A percentile compares a stretch with the other conserved stretches of the same genome.
Evolutionary conservation across 1,140 invertebrate genomes (phyloP).

Genomic region (Drosophila ohnishii): DNA sequence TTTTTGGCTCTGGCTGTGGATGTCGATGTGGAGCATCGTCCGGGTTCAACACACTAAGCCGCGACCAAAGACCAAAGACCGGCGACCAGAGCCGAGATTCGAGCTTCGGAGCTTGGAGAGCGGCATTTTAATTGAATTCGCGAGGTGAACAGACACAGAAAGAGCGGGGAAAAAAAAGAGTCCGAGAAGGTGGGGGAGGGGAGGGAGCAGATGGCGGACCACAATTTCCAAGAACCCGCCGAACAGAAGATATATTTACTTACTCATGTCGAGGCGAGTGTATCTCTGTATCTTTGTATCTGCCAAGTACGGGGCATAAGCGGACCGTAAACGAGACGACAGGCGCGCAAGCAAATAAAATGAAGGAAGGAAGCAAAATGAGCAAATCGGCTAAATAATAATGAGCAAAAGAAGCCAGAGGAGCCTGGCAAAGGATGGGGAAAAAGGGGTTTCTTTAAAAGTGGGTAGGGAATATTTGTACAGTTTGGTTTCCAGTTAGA

Average conservation of each 20-base stretch:
- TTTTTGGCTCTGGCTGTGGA: conserved; percentile 6
- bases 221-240: conserved; percentile 73
- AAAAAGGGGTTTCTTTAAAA: neutral
- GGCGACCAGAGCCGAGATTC: conserved; percentile 18
- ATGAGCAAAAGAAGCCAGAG: conserved; percentile 29
- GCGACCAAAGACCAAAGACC: conserved; percentile 28
- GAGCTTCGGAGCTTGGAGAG: conserved; percentile 39
- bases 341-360: conserved; percentile 59
- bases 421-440: conserved; percentile 12
- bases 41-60: conserved; percentile 64
- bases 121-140: conserved; percentile 78
- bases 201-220: conserved; percentile 45
- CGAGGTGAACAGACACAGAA: conserved; percentile 64
- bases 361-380: conserved; percentile 51
- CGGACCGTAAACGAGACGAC: conserved; percentile 58
- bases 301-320: conserved; percentile 41
- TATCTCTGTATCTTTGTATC: conserved; percentile 35
- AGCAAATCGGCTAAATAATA: conserved; percentile 65
- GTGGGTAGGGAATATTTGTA: conserved; percentile 6
- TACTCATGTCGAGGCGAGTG: conserved; percentile 36
- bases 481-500: conserved; percentile 16
- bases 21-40: conserved; percentile 39
- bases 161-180: conserved; percentile 4
- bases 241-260: conserved; percentile 44
- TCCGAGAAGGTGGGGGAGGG: neutral